A percentile compares a stretch with the other conserved stretches of the same genome.
These are phyloP conservation scores for Pemphigus obesinymphae DNA, from an alignment of 1,140 invertebrate species.

Conservation along the genomic window DNA sequence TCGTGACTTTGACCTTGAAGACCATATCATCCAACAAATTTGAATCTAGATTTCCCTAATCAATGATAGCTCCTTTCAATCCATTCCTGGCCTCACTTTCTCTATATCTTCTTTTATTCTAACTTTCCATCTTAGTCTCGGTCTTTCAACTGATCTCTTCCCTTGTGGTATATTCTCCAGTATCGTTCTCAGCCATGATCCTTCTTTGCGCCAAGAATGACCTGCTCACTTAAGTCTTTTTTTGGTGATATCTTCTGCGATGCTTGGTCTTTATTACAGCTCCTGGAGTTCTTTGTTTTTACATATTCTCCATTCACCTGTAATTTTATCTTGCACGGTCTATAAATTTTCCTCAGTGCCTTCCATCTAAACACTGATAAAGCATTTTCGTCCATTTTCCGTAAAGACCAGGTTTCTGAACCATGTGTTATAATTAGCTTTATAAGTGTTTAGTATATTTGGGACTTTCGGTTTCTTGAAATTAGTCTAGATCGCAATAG, in stretches of 20 bases:
- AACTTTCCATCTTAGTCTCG: neutral
- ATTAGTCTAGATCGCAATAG: neutral
- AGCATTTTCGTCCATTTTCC: neutral
- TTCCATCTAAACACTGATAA: neutral
- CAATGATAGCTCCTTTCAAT: neutral
- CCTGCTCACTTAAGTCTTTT: neutral
- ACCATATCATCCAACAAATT: neutral
- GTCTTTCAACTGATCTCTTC: slow-evolving; percentile 1
- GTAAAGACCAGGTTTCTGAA: neutral
- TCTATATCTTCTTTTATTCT: neutral
- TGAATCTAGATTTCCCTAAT: neutral
- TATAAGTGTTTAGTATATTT: neutral
- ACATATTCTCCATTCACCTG: too few species aligned
- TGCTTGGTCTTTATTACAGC: too few species aligned
- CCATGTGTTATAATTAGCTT: neutral
- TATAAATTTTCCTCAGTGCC: neutral
- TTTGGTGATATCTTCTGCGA: neutral
- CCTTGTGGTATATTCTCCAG: neutral
- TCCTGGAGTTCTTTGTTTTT: slow-evolving; percentile 9
- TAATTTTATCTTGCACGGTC: too few species aligned
- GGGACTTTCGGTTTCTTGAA: neutral
- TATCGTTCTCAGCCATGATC: neutral
- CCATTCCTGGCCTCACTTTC: neutral
- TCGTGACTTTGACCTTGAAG: neutral
- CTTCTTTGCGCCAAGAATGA: neutral